phyloP scores from a whole-genome alignment of 2,888 invertebrate species.

The Nezara viridula region DNA sequence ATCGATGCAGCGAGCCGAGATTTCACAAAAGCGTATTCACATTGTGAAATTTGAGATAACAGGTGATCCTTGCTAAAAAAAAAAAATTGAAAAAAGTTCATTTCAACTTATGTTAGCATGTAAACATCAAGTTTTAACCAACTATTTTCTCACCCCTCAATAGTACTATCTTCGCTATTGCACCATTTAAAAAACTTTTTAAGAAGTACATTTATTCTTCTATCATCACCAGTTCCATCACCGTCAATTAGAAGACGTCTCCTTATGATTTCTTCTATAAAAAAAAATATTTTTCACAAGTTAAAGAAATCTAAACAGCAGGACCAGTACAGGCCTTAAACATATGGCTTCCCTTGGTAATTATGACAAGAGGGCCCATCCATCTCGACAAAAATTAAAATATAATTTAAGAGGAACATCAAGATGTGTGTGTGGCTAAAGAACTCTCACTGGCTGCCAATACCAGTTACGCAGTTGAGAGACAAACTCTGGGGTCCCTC shows the following conservation, averaged over 20 bases:
- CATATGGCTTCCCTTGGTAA: too few relatives aligned
- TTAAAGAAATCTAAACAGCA: background rate
- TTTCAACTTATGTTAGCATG: background rate
- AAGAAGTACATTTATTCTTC: conserved; percentile 86
- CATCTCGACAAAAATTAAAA: too few relatives aligned
- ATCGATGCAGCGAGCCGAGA: conserved; percentile 84
- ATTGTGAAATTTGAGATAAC: conserved; percentile 86
- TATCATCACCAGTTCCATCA: conserved; percentile 96
- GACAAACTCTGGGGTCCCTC: too few relatives aligned
- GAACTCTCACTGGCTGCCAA: too few relatives aligned
- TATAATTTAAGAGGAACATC: too few relatives aligned
- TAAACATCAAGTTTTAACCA: background rate
- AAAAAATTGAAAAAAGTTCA: conserved; percentile 52
- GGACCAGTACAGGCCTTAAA: too few relatives aligned
- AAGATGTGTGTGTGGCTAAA: too few relatives aligned
- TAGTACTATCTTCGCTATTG: conserved; percentile 76
- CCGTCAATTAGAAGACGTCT: conserved; percentile 94
- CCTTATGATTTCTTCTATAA: conserved; percentile 92
- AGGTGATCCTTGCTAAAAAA: conserved; percentile 80
- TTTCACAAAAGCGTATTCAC: conserved; percentile 89
- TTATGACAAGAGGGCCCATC: too few relatives aligned
- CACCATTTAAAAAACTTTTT: conserved; percentile 89
- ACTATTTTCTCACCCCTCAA: conserved; percentile 74
- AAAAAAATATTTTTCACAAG: conserved; percentile 31
- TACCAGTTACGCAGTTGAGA: too few relatives aligned